Percentiles rank a stretch among this genome's conserved stretches.
phyloP scores from a whole-genome alignment of 2,888 invertebrate genomes.

The Dynastes hyllus region DNA sequence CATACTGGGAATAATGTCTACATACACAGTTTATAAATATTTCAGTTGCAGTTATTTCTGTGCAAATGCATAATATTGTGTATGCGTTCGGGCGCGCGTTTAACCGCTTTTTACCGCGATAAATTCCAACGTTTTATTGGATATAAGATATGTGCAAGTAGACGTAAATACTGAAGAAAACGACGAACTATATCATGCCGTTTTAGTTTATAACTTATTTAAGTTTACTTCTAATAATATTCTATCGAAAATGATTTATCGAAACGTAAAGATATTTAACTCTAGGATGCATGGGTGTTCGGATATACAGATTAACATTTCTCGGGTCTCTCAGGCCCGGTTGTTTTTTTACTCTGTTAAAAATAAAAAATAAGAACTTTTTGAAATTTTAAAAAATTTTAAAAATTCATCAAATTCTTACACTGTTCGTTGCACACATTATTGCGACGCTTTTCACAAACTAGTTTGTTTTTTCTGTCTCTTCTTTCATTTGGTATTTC shows the following conservation, averaged over 20 bases:
- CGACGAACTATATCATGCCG: background rate
- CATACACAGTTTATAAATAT: conserved; percentile 22
- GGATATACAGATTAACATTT: no score
- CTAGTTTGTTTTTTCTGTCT: no score
- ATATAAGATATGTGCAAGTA: background rate
- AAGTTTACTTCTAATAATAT: background rate
- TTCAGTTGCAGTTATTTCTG: conserved; percentile 11
- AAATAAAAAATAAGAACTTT: no score
- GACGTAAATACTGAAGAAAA: background rate
- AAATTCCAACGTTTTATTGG: background rate
- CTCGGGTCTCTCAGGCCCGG: no score
- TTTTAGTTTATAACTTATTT: background rate
- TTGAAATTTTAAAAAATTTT: no score
- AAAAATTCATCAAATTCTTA: no score
- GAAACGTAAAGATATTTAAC: no score
- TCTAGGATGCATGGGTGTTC: no score
- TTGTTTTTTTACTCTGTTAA: no score
- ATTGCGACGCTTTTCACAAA: no score
- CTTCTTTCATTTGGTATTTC: no score
- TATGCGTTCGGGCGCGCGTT: background rate
- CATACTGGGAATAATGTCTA: conserved; percentile 26
- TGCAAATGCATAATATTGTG: conserved; percentile 18
- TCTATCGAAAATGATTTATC: background rate
- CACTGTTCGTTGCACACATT: no score
- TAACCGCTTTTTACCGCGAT: conserved; percentile 4